phyloP scores from a whole-genome alignment of 1,140 invertebrate species.

The Manduca sexta region DNA sequence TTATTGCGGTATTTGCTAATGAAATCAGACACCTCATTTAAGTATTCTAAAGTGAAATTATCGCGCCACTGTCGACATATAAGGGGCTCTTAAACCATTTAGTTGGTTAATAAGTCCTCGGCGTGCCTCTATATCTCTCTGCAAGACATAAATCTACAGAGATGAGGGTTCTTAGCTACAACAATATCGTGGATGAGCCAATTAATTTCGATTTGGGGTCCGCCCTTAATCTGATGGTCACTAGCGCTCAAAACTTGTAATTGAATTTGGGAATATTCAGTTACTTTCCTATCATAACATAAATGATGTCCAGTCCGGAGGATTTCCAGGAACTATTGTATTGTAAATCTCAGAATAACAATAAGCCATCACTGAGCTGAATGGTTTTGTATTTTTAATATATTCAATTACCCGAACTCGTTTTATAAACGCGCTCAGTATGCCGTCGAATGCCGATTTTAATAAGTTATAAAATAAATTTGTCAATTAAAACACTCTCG shows the following conservation, averaged over 20 bases:
- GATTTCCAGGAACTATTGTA: neutral
- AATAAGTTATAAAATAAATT: no score
- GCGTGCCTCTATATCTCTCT: slow-evolving; percentile 20
- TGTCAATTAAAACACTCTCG: no score
- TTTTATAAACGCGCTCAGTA: no score
- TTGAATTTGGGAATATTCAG: slow-evolving; percentile 65
- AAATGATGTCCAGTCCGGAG: slow-evolving; percentile 7
- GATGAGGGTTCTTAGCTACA: slow-evolving; percentile 59
- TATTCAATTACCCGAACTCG: no score
- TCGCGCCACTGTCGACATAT: no score
- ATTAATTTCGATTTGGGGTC: slow-evolving; percentile 66
- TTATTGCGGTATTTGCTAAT: no score
- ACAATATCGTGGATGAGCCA: slow-evolving; percentile 66
- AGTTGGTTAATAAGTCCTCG: slow-evolving; percentile 23
- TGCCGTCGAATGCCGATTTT: no score
- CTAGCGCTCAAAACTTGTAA: slow-evolving; percentile 68
- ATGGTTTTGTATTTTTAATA: no score
- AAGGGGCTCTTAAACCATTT: neutral
- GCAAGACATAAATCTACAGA: slow-evolving; percentile 58
- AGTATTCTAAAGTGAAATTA: no score
- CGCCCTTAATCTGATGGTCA: slow-evolving; percentile 69
- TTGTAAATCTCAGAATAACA: no score
- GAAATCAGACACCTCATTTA: no score
- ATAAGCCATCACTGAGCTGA: no score
- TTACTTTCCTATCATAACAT: slow-evolving; percentile 32